Conservation (phyloP, 1,140 invertebrate genomes). For the Cydia strobilella region DNA sequence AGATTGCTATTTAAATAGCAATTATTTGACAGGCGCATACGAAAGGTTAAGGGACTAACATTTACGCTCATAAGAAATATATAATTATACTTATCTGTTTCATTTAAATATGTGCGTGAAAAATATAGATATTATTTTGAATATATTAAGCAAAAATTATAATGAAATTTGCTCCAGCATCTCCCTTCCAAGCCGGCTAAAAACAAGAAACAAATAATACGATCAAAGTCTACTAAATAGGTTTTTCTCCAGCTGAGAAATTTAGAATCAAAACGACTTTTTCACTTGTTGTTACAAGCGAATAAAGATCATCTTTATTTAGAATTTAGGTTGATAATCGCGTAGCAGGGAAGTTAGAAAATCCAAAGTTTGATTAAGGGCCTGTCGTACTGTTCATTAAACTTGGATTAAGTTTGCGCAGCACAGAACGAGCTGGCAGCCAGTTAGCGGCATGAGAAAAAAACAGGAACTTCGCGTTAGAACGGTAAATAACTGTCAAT, state of each 20-base stretch:
- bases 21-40: too few relatives aligned
- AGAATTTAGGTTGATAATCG: conserved; percentile 45
- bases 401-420: conserved; percentile 80
- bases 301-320: conserved; percentile 39
- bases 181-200: conserved; percentile 41
- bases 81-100: too few relatives aligned
- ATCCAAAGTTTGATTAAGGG: conserved; percentile 81
- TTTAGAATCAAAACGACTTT: conserved; percentile 42
- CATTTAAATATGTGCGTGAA: too few relatives aligned
- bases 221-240: conserved; percentile 76
- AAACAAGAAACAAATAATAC: conserved; percentile 78
- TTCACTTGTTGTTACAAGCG: conserved; percentile 27
- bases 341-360: conserved; percentile 50
- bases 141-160: conserved; percentile 4
- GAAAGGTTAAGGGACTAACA: too few relatives aligned
- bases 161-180: conserved; percentile 16
- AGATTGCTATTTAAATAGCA: too few relatives aligned
- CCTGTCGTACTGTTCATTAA: conserved; percentile 81
- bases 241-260: conserved; percentile 64
- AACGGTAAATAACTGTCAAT: conserved; percentile 33
- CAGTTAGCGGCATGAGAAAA: conserved; percentile 71
- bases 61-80: too few relatives aligned
- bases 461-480: conserved; percentile 38
- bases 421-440: conserved; percentile 70
- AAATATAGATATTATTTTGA: too few relatives aligned